phyloP scores from a whole-genome alignment of 2,797 vertebrate genomes.

The Chrysocyon brachyurus region DNA sequence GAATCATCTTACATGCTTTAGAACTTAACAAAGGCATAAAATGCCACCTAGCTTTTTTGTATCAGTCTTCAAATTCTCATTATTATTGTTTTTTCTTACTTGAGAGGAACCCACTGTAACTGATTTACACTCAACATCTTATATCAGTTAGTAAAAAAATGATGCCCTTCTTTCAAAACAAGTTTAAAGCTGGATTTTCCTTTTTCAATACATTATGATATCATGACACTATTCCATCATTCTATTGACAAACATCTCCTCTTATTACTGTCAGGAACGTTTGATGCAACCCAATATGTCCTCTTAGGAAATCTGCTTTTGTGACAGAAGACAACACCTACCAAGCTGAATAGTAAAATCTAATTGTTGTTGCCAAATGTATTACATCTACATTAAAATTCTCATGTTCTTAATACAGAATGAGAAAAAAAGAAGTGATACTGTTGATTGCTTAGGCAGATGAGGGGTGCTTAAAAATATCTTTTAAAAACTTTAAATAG shows the following conservation, averaged over 20 bases:
- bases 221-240: constrained; percentile 56
- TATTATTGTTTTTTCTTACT: constrained; percentile 61
- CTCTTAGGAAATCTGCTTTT: constrained; percentile 80
- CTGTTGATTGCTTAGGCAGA: constrained; percentile 74
- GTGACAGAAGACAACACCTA: constrained; percentile 79
- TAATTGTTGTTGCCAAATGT: constrained; percentile 72
- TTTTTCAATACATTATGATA: constrained; percentile 67
- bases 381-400: constrained; percentile 60
- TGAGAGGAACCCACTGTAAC: constrained; percentile 16
- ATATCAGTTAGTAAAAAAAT: constrained; percentile 66
- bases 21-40: constrained; percentile 58
- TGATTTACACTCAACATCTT: constrained; percentile 54
- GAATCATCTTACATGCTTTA: constrained; percentile 9
- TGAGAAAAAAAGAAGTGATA: constrained; percentile 71
- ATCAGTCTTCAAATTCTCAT: constrained; percentile 48
- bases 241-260: constrained; percentile 75
- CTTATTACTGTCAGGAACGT: constrained; percentile 73
- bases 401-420: constrained; percentile 47
- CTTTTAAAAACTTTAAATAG: constrained; percentile 73
- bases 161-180: constrained; percentile 61
- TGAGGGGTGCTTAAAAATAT: constrained; percentile 56
- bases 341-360: constrained; percentile 78
- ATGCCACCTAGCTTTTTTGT: constrained; percentile 38
- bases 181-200: constrained; percentile 61
- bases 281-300: constrained; percentile 52